A percentile compares a stretch with the other conserved stretches of the same genome.
Conservation (phyloP, 2,797 vertebrate species). For the Paedocypris micromegethes region DNA sequence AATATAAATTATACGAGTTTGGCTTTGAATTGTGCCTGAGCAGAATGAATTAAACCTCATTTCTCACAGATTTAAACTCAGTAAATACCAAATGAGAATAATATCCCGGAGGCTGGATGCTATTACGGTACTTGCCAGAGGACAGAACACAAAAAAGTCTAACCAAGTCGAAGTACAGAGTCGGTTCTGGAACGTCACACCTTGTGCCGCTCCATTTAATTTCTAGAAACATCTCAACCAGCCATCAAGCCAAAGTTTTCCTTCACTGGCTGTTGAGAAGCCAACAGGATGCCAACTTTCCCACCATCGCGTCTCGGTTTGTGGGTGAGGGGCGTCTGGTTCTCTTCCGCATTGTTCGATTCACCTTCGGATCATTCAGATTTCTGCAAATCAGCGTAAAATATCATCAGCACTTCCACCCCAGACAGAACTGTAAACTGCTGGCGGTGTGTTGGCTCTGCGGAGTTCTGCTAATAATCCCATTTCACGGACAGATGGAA, state of each 20-base stretch:
- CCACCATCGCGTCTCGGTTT: too few species aligned
- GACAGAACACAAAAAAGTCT: not conserved
- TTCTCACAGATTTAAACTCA: not conserved
- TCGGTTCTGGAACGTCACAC: not conserved
- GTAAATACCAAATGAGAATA: not conserved
- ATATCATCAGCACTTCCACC: not conserved
- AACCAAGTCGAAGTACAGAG: not conserved
- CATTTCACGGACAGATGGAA: conserved; percentile 51
- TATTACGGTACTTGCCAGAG: not conserved
- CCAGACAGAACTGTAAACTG: conserved; percentile 3
- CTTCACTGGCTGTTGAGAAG: not conserved
- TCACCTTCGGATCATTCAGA: not conserved
- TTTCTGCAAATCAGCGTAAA: not conserved
- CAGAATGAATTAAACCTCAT: not conserved
- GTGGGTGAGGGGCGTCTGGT: too few species aligned
- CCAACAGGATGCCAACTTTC: not conserved
- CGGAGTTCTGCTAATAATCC: conserved; percentile 44
- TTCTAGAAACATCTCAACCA: not conserved
- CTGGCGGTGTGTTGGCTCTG: not conserved
- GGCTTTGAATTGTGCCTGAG: not conserved
- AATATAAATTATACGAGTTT: too few species aligned
- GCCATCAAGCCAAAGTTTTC: conserved; percentile 3
- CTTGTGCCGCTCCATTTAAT: conserved; percentile 10
- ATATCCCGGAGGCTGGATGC: not conserved
- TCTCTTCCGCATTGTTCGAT: not conserved